phyloP scores from a whole-genome alignment of 2,113 vertebrate species.

The Sinocyclocheilus anophthalmus region DNA sequence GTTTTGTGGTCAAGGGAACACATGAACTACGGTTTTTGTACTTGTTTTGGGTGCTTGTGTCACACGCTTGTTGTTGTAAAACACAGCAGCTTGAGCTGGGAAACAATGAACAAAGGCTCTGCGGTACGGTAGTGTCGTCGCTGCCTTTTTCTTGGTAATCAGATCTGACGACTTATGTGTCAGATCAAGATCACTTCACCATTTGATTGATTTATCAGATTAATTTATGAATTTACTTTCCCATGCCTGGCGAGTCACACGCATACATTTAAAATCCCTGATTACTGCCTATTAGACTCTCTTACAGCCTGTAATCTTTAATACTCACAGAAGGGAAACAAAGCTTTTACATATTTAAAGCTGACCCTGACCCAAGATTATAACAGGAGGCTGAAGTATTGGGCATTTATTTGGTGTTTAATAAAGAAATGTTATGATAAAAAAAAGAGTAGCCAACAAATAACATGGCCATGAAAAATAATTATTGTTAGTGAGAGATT shows the following conservation, averaged over 20 bases:
- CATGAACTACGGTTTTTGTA: no score
- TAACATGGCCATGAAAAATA: neutral
- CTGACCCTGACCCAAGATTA: neutral
- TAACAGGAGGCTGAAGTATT: neutral
- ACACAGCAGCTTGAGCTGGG: constrained; percentile 11
- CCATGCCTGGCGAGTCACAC: constrained; percentile 18
- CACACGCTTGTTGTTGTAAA: no score
- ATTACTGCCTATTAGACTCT: constrained; percentile 23
- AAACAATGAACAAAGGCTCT: constrained; percentile 37
- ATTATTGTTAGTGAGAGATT: neutral
- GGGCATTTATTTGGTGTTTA: neutral
- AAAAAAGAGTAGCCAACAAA: neutral
- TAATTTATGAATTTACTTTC: constrained; percentile 43
- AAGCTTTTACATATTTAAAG: neutral
- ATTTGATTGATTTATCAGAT: constrained; percentile 51
- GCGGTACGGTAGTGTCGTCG: neutral
- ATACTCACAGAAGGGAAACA: neutral
- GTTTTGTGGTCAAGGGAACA: no score
- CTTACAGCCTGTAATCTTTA: constrained; percentile 30
- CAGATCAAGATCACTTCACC: constrained; percentile 1
- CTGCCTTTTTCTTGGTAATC: neutral
- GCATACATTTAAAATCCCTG: neutral
- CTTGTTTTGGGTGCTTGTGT: no score
- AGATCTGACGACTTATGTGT: constrained; percentile 44
- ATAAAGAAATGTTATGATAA: neutral